Evolutionary conservation across 2,113 vertebrate species (phyloP).

Genomic region (Elephas maximus): DNA sequence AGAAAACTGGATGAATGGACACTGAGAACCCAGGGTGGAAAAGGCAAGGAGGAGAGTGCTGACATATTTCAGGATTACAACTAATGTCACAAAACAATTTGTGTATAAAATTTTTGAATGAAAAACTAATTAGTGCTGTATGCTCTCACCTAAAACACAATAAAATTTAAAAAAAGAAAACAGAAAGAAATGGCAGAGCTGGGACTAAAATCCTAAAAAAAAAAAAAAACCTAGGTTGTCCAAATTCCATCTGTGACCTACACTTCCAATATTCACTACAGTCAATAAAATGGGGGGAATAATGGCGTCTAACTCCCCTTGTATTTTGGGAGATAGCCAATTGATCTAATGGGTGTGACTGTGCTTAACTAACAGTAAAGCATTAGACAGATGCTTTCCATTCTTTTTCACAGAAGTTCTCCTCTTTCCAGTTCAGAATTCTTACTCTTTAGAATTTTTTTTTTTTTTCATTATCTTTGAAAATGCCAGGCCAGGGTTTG

Average conservation of each 20-base stretch:
- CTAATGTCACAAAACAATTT: too few species aligned
- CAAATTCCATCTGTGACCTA: not conserved
- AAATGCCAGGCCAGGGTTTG: too few species aligned
- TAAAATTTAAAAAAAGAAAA: too few species aligned
- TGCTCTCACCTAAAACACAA: too few species aligned
- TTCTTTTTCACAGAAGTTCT: not conserved
- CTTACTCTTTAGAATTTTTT: not conserved
- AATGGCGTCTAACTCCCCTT: not conserved
- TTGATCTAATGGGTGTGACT: not conserved
- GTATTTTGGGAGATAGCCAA: not conserved
- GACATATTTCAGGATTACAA: too few species aligned
- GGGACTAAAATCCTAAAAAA: not conserved
- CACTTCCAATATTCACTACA: not conserved
- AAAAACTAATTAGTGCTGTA: too few species aligned
- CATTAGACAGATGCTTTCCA: not conserved
- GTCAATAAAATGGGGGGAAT: not conserved
- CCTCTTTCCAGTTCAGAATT: not conserved
- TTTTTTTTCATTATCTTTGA: too few species aligned
- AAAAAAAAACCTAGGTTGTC: not conserved
- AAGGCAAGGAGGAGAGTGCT: too few species aligned
- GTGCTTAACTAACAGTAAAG: not conserved
- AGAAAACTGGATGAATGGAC: too few species aligned
- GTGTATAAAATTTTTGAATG: too few species aligned
- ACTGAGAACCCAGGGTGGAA: too few species aligned
- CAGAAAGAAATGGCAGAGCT: not conserved